Base-by-base conservation (phyloP, 2,888 invertebrate species). In the Dolichopus griseipennis region DNA sequence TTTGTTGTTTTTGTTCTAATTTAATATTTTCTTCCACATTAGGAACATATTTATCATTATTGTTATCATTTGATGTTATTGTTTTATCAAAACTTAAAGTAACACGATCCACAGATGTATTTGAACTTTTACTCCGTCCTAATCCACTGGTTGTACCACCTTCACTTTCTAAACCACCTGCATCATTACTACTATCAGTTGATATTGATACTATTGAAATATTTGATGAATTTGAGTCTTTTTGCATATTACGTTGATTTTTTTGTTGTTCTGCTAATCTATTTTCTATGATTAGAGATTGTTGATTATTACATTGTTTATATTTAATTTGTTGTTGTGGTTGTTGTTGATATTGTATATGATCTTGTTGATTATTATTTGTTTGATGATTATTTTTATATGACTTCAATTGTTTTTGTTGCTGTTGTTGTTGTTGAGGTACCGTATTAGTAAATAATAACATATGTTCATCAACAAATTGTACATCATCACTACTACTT, bases 71-170 rank as follows among this genome's bases (percentile, higher is more conserved):
- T 62, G 62, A 27, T 27, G 27, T 27, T 27, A 27, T 27, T 21
- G 21, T 22, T 62, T 62, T 21, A 8, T 62, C 22, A 62, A 22
- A 22, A 62, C 9, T 62, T 62, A 62, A 62, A 4, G 22, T 12
- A 20, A 9, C 64, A 20, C 20, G 52, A 52, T 52, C 52, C 1
- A 52, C 52, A 18, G 52, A 52, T 18, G 52, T 18, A 69, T 75
- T 77, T 18, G 75, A 75, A n/a, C 77, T 77, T 68, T 77, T 77
- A 70, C 76, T 78, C 20, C 73, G 74, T 3, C 76, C 75, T 66
- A 77, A 68, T 5, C 75, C 78, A 70, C 76, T 77, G 8, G 75
- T 76, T 27, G 72, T 70, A 69, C 74, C 75, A 65, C 75, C 77
- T 64, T 75, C 76, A 37, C 73, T 76, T 65, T 75, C 73, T 22